Percentiles rank a stretch among this genome's conserved stretches.
These are phyloP conservation scores for Tetrax tetrax DNA, from an alignment of 2,113 vertebrate species.

Conservation along the genomic window DNA sequence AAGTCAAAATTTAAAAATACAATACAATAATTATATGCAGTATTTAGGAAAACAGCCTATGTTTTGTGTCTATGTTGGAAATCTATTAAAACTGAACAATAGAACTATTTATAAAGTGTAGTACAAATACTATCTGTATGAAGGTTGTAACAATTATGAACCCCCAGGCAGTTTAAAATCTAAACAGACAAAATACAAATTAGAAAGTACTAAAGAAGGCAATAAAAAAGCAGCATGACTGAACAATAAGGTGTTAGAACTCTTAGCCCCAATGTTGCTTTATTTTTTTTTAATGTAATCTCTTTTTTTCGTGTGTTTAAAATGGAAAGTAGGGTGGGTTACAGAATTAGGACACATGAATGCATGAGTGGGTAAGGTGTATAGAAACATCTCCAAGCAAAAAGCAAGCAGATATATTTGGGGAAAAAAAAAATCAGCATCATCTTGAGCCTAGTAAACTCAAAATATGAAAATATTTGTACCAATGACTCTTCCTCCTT, in stretches of 20 bases:
- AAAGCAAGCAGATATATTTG: background rate
- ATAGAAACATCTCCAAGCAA: background rate
- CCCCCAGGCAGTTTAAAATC: background rate
- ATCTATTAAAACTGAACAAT: background rate
- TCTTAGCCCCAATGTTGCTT: background rate
- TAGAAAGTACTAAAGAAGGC: background rate
- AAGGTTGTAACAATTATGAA: background rate
- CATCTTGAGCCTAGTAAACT: background rate
- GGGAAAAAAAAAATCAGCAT: background rate
- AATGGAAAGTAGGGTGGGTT: slow-evolving; percentile 3
- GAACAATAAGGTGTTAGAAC: background rate
- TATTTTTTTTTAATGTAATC: background rate
- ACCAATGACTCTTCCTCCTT: background rate
- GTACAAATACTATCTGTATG: background rate
- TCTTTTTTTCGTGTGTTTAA: background rate
- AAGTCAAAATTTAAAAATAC: background rate
- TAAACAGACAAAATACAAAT: slow-evolving; percentile 10
- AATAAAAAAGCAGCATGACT: slow-evolving; percentile 23
- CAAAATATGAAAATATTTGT: background rate
- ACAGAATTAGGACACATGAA: slow-evolving; percentile 26
- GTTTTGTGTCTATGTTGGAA: background rate
- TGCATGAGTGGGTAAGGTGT: background rate
- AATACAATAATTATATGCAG: background rate
- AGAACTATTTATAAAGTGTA: background rate
- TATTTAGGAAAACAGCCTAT: background rate